Evolutionary conservation across 2,113 vertebrate species (phyloP).

Genomic region (Takifugu flavidus): DNA sequence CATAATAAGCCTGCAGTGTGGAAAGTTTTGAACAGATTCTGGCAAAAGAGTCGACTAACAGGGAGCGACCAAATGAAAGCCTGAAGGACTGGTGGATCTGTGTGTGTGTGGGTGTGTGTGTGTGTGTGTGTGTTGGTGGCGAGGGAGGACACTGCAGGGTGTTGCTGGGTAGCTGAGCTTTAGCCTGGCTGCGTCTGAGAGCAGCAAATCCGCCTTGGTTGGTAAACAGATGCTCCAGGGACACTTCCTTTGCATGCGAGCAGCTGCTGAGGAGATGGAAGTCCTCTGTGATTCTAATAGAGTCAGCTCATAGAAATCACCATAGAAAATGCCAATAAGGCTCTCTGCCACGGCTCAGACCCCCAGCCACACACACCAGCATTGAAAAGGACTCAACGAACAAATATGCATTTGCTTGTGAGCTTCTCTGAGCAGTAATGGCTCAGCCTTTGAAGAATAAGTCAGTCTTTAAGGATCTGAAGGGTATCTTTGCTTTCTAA

Average conservation of each 20-base stretch:
- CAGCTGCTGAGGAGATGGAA: conserved; percentile 61
- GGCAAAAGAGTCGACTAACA: conserved; percentile 71
- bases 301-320: conserved; percentile 72
- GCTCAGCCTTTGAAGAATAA: conserved; percentile 28
- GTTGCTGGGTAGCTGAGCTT: conserved; percentile 69
- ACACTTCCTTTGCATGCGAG: conserved; percentile 67
- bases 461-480: conserved; percentile 25
- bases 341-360: conserved; percentile 51
- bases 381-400: conserved; percentile 26
- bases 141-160: conserved; percentile 38
- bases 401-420: conserved; percentile 35
- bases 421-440: conserved; percentile 21
- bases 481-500: conserved; percentile 38
- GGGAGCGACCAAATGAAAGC: conserved; percentile 75
- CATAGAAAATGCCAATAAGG: conserved; percentile 72
- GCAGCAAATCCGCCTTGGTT: conserved; percentile 77
- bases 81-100: conserved; percentile 50
- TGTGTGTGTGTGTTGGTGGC: conserved; percentile 17
- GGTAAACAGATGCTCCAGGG: conserved; percentile 80
- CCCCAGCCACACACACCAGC: conserved; percentile 34
- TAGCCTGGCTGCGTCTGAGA: conserved; percentile 71
- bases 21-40: conserved; percentile 74
- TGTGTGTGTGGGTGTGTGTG: conserved; percentile 7
- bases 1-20: conserved; percentile 76
- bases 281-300: conserved; percentile 75